Evolutionary conservation across 2,113 vertebrate genomes (phyloP).

Genomic region (Atlantisia rogersi): DNA sequence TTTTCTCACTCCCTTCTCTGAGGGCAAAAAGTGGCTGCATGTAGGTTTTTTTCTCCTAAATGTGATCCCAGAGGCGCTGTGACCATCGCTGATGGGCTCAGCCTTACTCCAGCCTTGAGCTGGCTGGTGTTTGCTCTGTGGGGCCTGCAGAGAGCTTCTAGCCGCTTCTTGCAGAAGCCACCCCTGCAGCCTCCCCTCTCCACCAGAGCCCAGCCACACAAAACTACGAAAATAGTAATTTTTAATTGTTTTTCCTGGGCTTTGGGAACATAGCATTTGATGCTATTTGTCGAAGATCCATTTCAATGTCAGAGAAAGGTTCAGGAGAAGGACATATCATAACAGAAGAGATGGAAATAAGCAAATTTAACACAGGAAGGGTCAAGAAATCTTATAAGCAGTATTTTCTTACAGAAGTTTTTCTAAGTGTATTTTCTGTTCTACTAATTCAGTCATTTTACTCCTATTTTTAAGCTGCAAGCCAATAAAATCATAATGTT

Average conservation of each 20-base stretch:
- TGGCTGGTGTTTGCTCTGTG: too few species aligned
- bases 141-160: too few species aligned
- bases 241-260: neutral
- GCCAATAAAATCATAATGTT: neutral
- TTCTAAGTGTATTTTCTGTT: neutral
- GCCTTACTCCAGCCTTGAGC: too few species aligned
- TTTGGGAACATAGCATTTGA: neutral
- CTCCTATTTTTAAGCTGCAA: neutral
- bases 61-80: too few species aligned
- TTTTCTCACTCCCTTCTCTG: too few species aligned
- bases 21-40: too few species aligned
- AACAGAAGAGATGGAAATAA: neutral
- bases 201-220: too few species aligned
- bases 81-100: too few species aligned
- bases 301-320: neutral
- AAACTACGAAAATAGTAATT: too few species aligned
- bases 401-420: neutral
- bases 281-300: neutral
- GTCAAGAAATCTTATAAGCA: neutral
- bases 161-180: too few species aligned
- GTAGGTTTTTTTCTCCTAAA: too few species aligned
- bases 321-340: neutral
- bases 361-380: neutral
- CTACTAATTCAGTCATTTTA: neutral
- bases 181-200: too few species aligned